Percentiles rank a stretch among this genome's conserved stretches.
phyloP scores from a whole-genome alignment of 2,113 vertebrate genomes.

The Maccullochella peelii region DNA sequence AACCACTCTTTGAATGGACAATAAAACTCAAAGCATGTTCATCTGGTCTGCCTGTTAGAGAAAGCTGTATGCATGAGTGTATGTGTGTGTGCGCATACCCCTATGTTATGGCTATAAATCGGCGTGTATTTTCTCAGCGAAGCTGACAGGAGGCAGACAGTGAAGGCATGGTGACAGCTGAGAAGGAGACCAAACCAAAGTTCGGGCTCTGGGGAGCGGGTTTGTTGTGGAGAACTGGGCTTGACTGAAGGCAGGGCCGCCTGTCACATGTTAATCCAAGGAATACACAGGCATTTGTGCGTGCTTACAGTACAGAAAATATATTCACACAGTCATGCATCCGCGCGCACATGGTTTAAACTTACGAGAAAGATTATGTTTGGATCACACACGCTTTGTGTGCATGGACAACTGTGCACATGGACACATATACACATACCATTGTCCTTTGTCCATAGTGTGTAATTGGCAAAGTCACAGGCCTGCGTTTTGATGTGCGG shows the following conservation, averaged over 20 bases:
- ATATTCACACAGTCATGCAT: slow-evolving; percentile 5
- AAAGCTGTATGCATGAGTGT: background rate
- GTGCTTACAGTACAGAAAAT: slow-evolving; percentile 24
- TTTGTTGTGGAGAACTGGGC: slow-evolving; percentile 53
- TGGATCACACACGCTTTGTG: background rate
- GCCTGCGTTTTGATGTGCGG: slow-evolving; percentile 27
- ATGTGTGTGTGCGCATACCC: background rate
- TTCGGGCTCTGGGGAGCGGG: slow-evolving; percentile 51
- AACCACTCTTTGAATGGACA: slow-evolving; percentile 9
- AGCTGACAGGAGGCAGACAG: slow-evolving; percentile 63
- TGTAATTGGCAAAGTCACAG: slow-evolving; percentile 15
- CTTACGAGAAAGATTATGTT: background rate
- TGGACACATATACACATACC: background rate
- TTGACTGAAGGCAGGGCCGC: slow-evolving; percentile 59
- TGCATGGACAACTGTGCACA: background rate
- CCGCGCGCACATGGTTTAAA: slow-evolving; percentile 1
- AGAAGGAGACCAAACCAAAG: slow-evolving; percentile 65
- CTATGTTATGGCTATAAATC: slow-evolving; percentile 46
- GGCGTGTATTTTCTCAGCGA: slow-evolving; percentile 41
- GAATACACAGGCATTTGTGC: slow-evolving; percentile 39
- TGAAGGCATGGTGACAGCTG: slow-evolving; percentile 61
- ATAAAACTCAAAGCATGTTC: slow-evolving; percentile 11
- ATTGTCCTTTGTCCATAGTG: slow-evolving; percentile 5
- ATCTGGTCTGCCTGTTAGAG: background rate
- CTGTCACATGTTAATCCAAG: slow-evolving; percentile 68